Evolutionary conservation across 2,888 invertebrate species (phyloP).

Genomic region (Drosophila kambysellisi): DNA sequence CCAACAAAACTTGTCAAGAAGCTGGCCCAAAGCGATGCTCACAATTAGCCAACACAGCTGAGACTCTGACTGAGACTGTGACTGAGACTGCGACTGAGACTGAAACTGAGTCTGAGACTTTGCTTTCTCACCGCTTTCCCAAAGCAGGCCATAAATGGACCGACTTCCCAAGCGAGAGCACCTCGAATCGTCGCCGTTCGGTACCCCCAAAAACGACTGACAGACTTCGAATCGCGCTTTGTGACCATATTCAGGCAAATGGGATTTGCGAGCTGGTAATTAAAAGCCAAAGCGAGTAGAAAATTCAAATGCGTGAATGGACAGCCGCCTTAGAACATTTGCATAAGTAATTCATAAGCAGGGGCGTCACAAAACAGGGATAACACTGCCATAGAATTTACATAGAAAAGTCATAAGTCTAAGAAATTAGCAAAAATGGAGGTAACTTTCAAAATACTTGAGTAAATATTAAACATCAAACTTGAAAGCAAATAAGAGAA

Average conservation of each 20-base stretch:
- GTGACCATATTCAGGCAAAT: constrained; percentile 75
- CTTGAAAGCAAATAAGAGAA: too few relatives aligned
- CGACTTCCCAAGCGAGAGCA: constrained; percentile 66
- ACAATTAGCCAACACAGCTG: constrained; percentile 66
- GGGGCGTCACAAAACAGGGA: constrained; percentile 19
- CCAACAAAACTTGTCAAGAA: constrained; percentile 61
- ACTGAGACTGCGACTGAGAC: constrained; percentile 13
- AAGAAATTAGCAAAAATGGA: not conserved
- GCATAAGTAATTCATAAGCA: constrained; percentile 61
- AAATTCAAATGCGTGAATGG: constrained; percentile 44
- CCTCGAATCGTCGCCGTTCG: constrained; percentile 20
- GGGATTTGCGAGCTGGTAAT: constrained; percentile 73
- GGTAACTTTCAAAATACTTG: not conserved
- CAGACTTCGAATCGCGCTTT: constrained; percentile 54
- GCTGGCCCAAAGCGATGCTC: constrained; percentile 72
- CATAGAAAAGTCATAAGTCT: too few relatives aligned
- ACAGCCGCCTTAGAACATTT: constrained; percentile 63
- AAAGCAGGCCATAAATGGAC: constrained; percentile 68
- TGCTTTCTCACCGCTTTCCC: constrained; percentile 78
- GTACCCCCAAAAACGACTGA: constrained; percentile 38
- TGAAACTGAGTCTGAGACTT: constrained; percentile 14
- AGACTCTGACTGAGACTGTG: constrained; percentile 10
- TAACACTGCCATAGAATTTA: not conserved
- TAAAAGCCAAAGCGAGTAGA: constrained; percentile 69
- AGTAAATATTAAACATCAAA: not conserved